Percentiles rank a stretch among this genome's conserved stretches.
phyloP scores from a whole-genome alignment of 2,113 vertebrate species.

The Pleuronectes platessa region DNA sequence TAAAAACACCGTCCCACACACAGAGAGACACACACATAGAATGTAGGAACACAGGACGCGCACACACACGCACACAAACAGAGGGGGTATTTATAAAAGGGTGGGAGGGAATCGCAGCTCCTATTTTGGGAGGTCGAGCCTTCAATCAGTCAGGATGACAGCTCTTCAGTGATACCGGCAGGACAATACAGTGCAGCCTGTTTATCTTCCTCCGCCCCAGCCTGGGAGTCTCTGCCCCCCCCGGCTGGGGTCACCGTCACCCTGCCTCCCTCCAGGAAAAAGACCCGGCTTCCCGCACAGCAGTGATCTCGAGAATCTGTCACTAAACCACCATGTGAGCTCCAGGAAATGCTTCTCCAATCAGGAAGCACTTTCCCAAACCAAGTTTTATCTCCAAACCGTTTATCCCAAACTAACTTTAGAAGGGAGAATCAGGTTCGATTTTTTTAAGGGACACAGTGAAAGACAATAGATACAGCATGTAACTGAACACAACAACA shows the following conservation, averaged over 20 bases:
- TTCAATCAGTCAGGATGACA: conserved; percentile 74
- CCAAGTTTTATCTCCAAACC: not conserved
- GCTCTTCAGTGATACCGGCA: conserved; percentile 67
- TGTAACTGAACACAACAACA: too few species aligned
- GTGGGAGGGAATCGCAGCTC: conserved; percentile 56
- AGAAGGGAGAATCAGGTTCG: not conserved
- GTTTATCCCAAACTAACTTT: not conserved
- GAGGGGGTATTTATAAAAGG: conserved; percentile 77
- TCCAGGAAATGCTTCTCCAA: conserved; percentile 8
- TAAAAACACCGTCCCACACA: not conserved
- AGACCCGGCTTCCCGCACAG: conserved; percentile 43
- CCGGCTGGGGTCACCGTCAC: conserved; percentile 51
- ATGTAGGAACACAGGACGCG: conserved; percentile 31
- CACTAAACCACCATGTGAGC: not conserved
- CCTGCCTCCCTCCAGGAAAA: conserved; percentile 57
- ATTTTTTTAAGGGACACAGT: not conserved
- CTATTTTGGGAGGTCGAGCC: conserved; percentile 76
- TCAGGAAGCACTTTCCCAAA: conserved; percentile 2
- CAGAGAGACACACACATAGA: conserved; percentile 12
- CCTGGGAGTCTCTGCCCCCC: conserved; percentile 29
- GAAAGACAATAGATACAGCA: too few species aligned
- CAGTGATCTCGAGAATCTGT: conserved; percentile 17
- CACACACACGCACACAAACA: conserved; percentile 28
- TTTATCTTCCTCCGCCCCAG: conserved; percentile 67
- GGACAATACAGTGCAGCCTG: conserved; percentile 70